phyloP scores from a whole-genome alignment of 2,113 vertebrate genomes.

The Apodemus sylvaticus region DNA sequence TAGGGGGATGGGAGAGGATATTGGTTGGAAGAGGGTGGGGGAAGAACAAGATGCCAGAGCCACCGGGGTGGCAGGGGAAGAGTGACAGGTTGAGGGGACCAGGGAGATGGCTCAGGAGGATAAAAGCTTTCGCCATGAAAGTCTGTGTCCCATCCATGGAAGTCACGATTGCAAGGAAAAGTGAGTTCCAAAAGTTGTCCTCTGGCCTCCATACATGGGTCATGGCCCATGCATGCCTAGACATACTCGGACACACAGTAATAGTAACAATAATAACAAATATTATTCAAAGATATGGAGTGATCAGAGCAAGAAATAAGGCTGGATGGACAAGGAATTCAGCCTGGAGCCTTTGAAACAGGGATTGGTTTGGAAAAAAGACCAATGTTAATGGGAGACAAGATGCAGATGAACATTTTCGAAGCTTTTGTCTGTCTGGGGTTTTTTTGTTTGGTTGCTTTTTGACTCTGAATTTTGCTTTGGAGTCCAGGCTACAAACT shows the following conservation, averaged over 20 bases:
- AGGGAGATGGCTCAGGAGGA: background rate
- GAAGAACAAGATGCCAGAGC: no score
- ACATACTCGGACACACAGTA: background rate
- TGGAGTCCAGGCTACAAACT: background rate
- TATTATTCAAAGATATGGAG: conserved; percentile 16
- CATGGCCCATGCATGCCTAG: background rate
- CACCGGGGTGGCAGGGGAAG: background rate
- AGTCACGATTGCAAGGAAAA: background rate
- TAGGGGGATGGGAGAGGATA: no score
- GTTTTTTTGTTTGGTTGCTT: background rate
- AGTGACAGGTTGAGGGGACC: background rate
- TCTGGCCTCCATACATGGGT: background rate
- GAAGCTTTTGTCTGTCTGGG: background rate
- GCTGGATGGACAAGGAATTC: conserved; percentile 1
- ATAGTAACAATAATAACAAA: background rate
- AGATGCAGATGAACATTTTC: background rate
- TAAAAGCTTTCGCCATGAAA: background rate
- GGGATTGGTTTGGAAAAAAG: conserved; percentile 51
- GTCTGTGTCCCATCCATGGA: background rate
- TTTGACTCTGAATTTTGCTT: background rate
- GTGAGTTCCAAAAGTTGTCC: background rate
- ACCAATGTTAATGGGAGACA: background rate
- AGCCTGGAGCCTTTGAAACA: conserved; percentile 27
- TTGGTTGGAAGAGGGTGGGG: background rate
- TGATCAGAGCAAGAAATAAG: background rate